A percentile compares a stretch with the other conserved stretches of the same genome.
phyloP scores from a whole-genome alignment of 2,113 vertebrate genomes.

The Cygnus buccinator region DNA sequence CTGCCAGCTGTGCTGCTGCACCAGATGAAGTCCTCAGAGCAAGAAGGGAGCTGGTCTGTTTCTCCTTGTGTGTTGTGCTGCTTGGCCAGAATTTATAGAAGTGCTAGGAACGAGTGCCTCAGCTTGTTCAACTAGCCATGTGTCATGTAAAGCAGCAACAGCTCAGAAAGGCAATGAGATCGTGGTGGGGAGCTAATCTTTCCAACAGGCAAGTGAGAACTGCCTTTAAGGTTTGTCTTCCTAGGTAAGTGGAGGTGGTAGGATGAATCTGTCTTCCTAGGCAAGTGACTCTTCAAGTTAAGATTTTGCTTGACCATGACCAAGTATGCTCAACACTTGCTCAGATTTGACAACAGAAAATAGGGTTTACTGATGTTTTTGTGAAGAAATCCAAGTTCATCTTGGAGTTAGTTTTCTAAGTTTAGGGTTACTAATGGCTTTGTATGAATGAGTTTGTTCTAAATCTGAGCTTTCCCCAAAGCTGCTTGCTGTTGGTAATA shows the following conservation, averaged over 20 bases:
- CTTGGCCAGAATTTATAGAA: background rate
- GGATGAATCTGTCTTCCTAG: no score
- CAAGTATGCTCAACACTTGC: no score
- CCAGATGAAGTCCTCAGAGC: background rate
- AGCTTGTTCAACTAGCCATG: accelerated
- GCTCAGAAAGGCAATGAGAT: no score
- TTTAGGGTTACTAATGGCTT: no score
- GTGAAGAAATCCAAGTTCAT: background rate
- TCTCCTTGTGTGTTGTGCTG: accelerated
- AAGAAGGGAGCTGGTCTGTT: no score
- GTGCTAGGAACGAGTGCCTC: background rate
- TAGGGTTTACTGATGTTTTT: accelerated
- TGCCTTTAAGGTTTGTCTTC: background rate
- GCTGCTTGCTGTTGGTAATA: no score
- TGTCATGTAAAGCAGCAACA: background rate
- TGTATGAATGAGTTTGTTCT: no score
- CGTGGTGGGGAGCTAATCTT: accelerated
- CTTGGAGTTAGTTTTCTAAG: background rate
- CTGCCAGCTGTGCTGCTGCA: background rate
- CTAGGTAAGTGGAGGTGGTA: background rate
- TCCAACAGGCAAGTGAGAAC: background rate
- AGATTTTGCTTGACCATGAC: background rate
- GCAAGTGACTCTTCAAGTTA: no score
- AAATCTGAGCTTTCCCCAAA: no score
- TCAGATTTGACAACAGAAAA: background rate